Evolutionary conservation across 2,797 vertebrate species (phyloP).

Genomic region (Gobio occitaniae): DNA sequence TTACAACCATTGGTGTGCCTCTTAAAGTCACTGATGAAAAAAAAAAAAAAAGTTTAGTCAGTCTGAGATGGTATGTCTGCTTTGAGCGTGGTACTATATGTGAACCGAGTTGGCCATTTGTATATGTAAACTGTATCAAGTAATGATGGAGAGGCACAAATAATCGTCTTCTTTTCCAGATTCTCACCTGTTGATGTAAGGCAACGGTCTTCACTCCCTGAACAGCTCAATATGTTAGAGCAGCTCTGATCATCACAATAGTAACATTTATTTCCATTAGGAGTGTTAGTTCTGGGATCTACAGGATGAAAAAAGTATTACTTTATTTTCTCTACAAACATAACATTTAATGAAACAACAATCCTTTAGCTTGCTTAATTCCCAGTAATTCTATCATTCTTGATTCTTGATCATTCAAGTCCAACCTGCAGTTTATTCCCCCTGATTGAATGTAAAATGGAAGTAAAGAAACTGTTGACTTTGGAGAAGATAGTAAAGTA

Average conservation of each 20-base stretch:
- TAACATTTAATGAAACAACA: background rate
- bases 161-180: background rate
- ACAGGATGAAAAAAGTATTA: too few species aligned
- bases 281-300: background rate
- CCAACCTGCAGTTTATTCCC: too few species aligned
- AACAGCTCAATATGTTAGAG: background rate
- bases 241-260: background rate
- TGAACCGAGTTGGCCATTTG: too few species aligned
- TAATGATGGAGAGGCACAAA: background rate
- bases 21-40: too few species aligned
- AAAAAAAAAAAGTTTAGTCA: too few species aligned
- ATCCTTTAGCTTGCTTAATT: too few species aligned
- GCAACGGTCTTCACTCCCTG: background rate
- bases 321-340: background rate
- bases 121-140: too few species aligned
- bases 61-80: too few species aligned
- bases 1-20: background rate
- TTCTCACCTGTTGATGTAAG: background rate
- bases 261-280: constrained; percentile 13
- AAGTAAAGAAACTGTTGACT: background rate
- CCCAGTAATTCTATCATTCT: too few species aligned
- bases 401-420: too few species aligned
- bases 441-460: too few species aligned
- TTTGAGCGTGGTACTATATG: too few species aligned
- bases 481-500: background rate